Percentiles rank a stretch among this genome's conserved stretches.
Evolutionary conservation across 2,888 invertebrate genomes (phyloP).

Genomic region (Chaetogeoica ovagalla): DNA sequence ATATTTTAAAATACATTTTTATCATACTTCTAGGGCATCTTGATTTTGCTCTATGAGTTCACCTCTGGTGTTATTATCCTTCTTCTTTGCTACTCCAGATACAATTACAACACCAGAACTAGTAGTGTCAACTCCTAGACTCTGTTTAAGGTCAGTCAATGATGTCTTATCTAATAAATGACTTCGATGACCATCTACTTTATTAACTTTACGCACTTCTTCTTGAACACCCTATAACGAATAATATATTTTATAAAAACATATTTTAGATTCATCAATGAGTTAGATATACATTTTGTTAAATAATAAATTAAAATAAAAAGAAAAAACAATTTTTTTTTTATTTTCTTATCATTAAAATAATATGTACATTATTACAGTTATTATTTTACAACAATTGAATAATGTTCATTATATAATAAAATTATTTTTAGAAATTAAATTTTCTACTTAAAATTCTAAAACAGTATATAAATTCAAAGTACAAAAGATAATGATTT

Average conservation of each 20-base stretch:
- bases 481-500: neutral
- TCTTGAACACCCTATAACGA: slow-evolving; percentile 65
- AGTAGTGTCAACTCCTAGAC: slow-evolving; percentile 61
- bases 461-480: no score
- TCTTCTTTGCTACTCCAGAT: slow-evolving; percentile 81
- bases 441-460: no score
- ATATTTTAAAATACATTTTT: neutral
- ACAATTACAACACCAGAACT: slow-evolving; percentile 73
- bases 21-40: slow-evolving; percentile 78
- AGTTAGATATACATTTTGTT: neutral
- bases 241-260: slow-evolving; percentile 51
- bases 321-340: no score
- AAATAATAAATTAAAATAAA: no score
- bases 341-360: no score
- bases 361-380: no score
- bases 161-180: slow-evolving; percentile 60
- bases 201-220: slow-evolving; percentile 81
- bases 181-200: slow-evolving; percentile 66
- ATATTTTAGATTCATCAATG: neutral
- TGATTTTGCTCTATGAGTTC: slow-evolving; percentile 99
- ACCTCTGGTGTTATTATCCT: slow-evolving; percentile 78
- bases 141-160: slow-evolving; percentile 55
- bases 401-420: no score
- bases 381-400: no score
- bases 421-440: no score